Evolutionary conservation across 2,888 invertebrate species (phyloP).

Genomic region (Myopa testacea): DNA sequence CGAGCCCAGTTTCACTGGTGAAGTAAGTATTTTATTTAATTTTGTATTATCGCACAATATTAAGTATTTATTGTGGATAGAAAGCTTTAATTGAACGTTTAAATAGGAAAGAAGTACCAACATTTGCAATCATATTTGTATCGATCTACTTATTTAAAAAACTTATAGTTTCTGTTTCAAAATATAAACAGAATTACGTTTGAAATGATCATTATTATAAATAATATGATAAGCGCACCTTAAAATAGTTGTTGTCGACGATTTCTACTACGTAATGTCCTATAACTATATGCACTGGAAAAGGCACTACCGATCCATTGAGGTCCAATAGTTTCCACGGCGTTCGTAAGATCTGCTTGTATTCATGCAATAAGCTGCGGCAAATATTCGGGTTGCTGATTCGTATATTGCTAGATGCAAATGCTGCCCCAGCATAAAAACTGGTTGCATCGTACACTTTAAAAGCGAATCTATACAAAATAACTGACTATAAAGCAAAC

Average conservation of each 20-base stretch:
- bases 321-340: slow-evolving; percentile 47
- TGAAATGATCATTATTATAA: no score
- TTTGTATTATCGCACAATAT: no score
- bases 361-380: slow-evolving; percentile 52
- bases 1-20: no score
- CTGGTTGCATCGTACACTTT: slow-evolving; percentile 77
- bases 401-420: slow-evolving; percentile 82
- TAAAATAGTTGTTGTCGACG: slow-evolving; percentile 45
- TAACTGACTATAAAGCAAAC: not conserved
- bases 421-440: slow-evolving; percentile 79
- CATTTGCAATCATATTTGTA: not conserved
- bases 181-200: no score
- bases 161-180: no score
- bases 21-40: not conserved
- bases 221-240: slow-evolving; percentile 37
- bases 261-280: slow-evolving; percentile 58
- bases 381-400: slow-evolving; percentile 69
- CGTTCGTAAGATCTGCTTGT: slow-evolving; percentile 46
- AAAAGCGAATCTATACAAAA: slow-evolving; percentile 5
- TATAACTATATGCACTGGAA: slow-evolving; percentile 54
- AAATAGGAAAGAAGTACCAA: not conserved
- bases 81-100: not conserved
- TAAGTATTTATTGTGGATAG: no score
- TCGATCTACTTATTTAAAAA: no score
- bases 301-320: slow-evolving; percentile 54